These are phyloP conservation scores for Drosophila kepulauana DNA, from an alignment of 1,140 invertebrate genomes.

Conservation along the genomic window DNA sequence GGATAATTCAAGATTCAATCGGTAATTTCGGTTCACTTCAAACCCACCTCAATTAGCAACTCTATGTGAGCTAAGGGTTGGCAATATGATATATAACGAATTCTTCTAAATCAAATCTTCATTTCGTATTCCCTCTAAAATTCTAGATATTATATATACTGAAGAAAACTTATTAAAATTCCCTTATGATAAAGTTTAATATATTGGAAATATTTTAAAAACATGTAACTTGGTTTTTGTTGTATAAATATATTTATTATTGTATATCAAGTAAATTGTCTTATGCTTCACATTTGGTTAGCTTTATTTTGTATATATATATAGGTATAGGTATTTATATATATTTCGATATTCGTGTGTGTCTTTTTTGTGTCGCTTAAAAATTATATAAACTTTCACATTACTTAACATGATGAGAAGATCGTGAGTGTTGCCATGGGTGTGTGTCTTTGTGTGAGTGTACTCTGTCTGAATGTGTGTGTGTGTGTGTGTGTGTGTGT, in stretches of 20 bases:
- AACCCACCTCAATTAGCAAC: no score
- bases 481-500: constrained; percentile 6
- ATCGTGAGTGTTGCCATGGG: neutral
- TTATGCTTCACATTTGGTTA: constrained; percentile 65
- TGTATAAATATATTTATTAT: constrained; percentile 45
- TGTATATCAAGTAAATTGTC: constrained; percentile 41
- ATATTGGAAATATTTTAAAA: no score
- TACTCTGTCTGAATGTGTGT: neutral
- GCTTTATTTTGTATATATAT: constrained; percentile 43
- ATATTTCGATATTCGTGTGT: constrained; percentile 54
- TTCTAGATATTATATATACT: no score
- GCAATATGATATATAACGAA: no score
- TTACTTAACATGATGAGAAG: constrained; percentile 45
- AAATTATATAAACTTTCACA: constrained; percentile 48
- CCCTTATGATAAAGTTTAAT: no score
- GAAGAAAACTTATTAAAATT: no score
- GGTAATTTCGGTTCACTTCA: no score
- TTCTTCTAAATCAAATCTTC: no score
- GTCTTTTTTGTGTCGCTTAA: constrained; percentile 47
- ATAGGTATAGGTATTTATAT: constrained; percentile 38
- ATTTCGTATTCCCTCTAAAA: no score
- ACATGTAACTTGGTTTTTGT: neutral
- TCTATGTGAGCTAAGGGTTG: no score
- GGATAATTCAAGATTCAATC: neutral
- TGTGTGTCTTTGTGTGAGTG: constrained; percentile 14